A percentile compares a stretch with the other conserved stretches of the same genome.
Evolutionary conservation across 2,113 vertebrate genomes (phyloP).

Genomic region (Sprattus sprattus): DNA sequence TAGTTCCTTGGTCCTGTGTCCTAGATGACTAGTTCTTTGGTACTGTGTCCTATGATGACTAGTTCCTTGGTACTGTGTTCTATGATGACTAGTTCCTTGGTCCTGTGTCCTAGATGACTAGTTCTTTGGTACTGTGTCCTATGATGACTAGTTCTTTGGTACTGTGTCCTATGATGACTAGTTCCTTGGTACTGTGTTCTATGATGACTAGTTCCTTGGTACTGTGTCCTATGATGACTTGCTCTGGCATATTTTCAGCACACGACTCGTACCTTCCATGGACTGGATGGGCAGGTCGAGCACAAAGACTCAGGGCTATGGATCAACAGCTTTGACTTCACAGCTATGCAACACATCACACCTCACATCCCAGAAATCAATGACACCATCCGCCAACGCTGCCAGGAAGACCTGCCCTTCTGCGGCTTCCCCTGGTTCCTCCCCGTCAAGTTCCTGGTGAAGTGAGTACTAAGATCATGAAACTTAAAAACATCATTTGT

Average conservation of each 20-base stretch:
- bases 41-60: too few species aligned
- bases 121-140: too few species aligned
- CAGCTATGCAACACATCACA: slow-evolving; percentile 84
- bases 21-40: too few species aligned
- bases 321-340: slow-evolving; percentile 96
- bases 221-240: neutral
- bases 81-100: neutral
- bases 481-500: neutral
- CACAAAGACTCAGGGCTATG: slow-evolving; percentile 90
- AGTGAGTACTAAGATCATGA: slow-evolving; percentile 67
- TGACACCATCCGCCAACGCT: slow-evolving; percentile 79
- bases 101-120: too few species aligned
- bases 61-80: too few species aligned
- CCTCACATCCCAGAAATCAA: slow-evolving; percentile 89
- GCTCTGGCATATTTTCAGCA: slow-evolving; percentile 70
- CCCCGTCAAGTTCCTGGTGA: slow-evolving; percentile 88
- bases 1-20: neutral
- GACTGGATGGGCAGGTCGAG: slow-evolving; percentile 78
- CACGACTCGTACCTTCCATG: slow-evolving; percentile 81
- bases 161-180: neutral
- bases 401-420: slow-evolving; percentile 80
- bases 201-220: neutral
- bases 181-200: neutral
- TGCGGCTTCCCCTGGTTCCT: slow-evolving; percentile 96
- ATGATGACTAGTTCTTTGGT: too few species aligned